Percentiles rank a stretch among this genome's conserved stretches.
phyloP scores from a whole-genome alignment of 2,113 vertebrate genomes.

The Sebastes fasciatus region DNA sequence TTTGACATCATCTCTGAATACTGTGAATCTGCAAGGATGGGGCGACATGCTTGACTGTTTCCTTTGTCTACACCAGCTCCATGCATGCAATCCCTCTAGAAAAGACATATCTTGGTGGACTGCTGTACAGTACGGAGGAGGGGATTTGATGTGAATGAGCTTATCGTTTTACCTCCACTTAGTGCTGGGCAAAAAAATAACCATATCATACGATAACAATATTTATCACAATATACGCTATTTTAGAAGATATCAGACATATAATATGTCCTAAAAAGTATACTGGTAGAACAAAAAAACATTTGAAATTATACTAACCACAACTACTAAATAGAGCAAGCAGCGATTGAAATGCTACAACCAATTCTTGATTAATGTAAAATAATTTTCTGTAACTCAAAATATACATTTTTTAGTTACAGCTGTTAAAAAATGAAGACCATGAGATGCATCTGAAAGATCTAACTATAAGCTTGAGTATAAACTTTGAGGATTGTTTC shows the following conservation, averaged over 20 bases:
- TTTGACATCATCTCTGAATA: slow-evolving; percentile 61
- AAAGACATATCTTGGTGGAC: slow-evolving; percentile 20
- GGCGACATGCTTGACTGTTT: slow-evolving; percentile 53
- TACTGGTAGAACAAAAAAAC: neutral
- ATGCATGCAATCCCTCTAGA: slow-evolving; percentile 64
- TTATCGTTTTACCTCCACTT: slow-evolving; percentile 30
- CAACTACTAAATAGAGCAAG: neutral
- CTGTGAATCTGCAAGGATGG: slow-evolving; percentile 69
- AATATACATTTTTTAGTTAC: neutral
- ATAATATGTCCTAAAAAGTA: neutral
- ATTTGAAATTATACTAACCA: neutral
- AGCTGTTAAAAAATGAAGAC: neutral
- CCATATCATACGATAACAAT: neutral
- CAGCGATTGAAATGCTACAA: neutral
- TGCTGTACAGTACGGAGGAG: slow-evolving; percentile 20
- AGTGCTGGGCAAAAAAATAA: slow-evolving; percentile 26
- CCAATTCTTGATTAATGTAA: neutral
- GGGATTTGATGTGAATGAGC: slow-evolving; percentile 18
- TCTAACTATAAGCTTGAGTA: neutral
- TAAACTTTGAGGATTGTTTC: neutral
- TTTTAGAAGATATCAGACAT: neutral
- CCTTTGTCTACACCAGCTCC: slow-evolving; percentile 58
- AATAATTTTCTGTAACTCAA: neutral
- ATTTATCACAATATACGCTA: slow-evolving; percentile 5
- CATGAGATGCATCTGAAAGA: neutral